A percentile compares a stretch with the other conserved stretches of the same genome.
phyloP scores from a whole-genome alignment of 2,797 vertebrate genomes.

The Mus caroli region DNA sequence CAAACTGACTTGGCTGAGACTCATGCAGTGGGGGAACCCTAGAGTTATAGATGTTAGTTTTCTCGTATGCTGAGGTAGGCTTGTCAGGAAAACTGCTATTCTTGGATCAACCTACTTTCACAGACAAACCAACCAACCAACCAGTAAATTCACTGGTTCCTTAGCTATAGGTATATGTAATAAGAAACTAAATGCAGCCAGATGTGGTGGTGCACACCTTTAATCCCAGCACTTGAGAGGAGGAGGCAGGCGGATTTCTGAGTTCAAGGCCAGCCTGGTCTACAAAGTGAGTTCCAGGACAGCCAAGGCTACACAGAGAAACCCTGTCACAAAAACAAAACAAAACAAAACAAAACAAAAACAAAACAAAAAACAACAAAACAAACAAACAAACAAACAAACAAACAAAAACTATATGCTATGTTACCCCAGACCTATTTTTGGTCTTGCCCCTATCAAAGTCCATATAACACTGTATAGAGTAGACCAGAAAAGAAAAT shows the following conservation, averaged over 20 bases:
- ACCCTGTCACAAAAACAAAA: no score
- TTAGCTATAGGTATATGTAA: neutral
- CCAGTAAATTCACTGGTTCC: neutral
- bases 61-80: no score
- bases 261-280: no score
- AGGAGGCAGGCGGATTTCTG: no score
- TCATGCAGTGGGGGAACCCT: neutral
- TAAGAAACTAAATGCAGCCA: neutral
- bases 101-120: neutral
- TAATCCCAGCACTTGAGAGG: no score
- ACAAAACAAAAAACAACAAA: no score
- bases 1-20: neutral
- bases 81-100: neutral
- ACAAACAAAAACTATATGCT: neutral
- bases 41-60: neutral
- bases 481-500: neutral
- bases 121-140: neutral
- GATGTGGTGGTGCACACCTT: no score
- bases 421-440: neutral
- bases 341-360: neutral
- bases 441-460: neutral
- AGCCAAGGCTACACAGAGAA: no score
- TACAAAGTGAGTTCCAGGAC: no score
- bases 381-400: no score
- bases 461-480: neutral